phyloP scores from a whole-genome alignment of 2,797 vertebrate species.

The Vireo griseus region DNA sequence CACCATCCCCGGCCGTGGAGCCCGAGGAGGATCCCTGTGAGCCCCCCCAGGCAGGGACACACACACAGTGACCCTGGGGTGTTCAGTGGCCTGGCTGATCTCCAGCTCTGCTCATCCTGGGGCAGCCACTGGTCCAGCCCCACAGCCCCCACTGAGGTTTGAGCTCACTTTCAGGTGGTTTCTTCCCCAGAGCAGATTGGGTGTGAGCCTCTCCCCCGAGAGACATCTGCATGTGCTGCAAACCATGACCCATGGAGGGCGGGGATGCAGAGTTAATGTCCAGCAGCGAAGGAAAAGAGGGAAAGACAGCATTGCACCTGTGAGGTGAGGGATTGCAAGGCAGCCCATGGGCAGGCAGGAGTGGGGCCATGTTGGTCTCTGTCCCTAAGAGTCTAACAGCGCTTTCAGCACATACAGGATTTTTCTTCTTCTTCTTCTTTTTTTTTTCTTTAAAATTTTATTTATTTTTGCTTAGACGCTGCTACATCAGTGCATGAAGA shows the following conservation, averaged over 20 bases:
- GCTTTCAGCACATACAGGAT: neutral
- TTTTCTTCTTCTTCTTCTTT: neutral
- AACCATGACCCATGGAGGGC: rapidly evolving
- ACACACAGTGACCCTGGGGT: too few relatives aligned
- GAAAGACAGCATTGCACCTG: rapidly evolving
- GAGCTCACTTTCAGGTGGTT: neutral
- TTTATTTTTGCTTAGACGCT: neutral
- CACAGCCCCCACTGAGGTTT: rapidly evolving
- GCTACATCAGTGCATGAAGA: neutral
- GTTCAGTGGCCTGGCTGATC: rapidly evolving
- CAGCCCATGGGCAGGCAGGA: neutral
- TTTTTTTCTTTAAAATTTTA: neutral
- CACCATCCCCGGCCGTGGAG: rapidly evolving
- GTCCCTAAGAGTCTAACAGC: neutral
- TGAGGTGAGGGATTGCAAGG: neutral
- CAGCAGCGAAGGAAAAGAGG: neutral
- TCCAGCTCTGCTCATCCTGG: rapidly evolving
- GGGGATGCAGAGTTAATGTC: neutral
- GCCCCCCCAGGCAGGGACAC: rapidly evolving
- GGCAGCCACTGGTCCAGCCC: neutral
- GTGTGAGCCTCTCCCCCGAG: neutral
- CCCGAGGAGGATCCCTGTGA: rapidly evolving
- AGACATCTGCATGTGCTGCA: neutral
- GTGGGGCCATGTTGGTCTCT: rapidly evolving
- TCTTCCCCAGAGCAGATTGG: neutral